A percentile compares a stretch with the other conserved stretches of the same genome.
Evolutionary conservation across 2,888 invertebrate genomes (phyloP).

Genomic region (Diadromus collaris): DNA sequence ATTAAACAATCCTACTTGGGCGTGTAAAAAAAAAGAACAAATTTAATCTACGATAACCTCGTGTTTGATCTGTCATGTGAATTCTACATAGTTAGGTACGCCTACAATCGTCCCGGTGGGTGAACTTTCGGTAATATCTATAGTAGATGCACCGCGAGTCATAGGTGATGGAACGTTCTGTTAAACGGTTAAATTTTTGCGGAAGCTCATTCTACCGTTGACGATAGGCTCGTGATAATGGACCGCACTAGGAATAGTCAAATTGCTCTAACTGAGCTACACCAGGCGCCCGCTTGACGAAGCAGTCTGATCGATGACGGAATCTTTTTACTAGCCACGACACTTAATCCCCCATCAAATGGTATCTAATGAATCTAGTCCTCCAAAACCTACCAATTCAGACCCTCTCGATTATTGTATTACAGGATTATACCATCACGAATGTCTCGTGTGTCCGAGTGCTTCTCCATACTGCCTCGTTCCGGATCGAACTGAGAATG

Average conservation of each 20-base stretch:
- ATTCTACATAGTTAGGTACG: no score
- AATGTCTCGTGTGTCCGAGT: not conserved
- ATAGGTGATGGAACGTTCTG: no score
- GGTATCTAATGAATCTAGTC: not conserved
- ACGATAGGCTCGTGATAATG: not conserved
- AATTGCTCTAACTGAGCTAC: not conserved
- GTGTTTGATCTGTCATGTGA: no score
- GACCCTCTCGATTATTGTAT: not conserved
- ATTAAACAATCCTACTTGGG: not conserved
- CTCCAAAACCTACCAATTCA: not conserved
- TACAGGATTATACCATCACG: not conserved
- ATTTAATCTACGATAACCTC: no score
- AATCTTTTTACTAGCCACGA: slow-evolving; percentile 66
- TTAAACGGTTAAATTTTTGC: no score
- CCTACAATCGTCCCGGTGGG: no score
- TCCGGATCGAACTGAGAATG: not conserved
- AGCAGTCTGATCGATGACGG: slow-evolving; percentile 66
- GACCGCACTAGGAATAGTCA: not conserved
- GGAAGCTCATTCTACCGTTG: not conserved
- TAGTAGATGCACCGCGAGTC: no score
- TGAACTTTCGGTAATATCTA: no score
- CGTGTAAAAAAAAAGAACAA: no score
- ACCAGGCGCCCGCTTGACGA: slow-evolving; percentile 20
- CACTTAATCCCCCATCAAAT: not conserved
- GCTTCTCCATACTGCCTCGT: not conserved